A percentile compares a stretch with the other conserved stretches of the same genome.
Evolutionary conservation across 1,140 invertebrate species (phyloP).

Genomic region (Drosophila pectinifera): DNA sequence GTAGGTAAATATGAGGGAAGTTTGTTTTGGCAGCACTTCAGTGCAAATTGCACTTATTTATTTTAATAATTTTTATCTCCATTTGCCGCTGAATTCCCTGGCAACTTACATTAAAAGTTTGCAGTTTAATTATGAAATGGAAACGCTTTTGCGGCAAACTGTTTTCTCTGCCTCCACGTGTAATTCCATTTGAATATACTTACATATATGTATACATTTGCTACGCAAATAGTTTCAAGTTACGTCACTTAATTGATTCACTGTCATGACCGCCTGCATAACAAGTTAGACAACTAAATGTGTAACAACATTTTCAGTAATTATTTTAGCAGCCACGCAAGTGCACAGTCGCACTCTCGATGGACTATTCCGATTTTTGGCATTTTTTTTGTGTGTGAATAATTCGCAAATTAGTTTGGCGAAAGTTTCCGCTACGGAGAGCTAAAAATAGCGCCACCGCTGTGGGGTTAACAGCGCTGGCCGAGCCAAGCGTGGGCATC

Average conservation of each 20-base stretch:
- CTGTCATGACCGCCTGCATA: conserved; percentile 14
- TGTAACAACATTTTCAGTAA: conserved; percentile 21
- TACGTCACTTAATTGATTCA: conserved; percentile 21
- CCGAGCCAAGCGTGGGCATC: conserved; percentile 41
- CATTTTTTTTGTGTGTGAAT: conserved; percentile 1
- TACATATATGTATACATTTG: not conserved
- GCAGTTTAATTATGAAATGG: not conserved
- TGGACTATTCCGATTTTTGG: not conserved
- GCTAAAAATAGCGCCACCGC: conserved; percentile 23
- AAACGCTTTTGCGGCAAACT: not conserved
- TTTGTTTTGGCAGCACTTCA: not conserved
- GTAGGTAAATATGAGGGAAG: too few relatives aligned
- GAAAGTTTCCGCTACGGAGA: conserved; percentile 15
- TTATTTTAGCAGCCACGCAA: conserved; percentile 36
- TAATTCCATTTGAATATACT: not conserved
- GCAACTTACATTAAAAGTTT: conserved; percentile 3
- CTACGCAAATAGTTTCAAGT: not conserved
- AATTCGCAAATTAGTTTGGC: conserved; percentile 43
- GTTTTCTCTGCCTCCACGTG: not conserved
- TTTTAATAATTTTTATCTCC: conserved; percentile 1
- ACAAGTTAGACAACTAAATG: conserved; percentile 20
- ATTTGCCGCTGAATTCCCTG: not conserved
- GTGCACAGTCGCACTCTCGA: conserved; percentile 8
- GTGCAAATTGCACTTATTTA: not conserved
- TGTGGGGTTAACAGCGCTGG: conserved; percentile 39